Conservation (phyloP, 2,797 vertebrate genomes). For the Hyperoplus immaculatus region DNA sequence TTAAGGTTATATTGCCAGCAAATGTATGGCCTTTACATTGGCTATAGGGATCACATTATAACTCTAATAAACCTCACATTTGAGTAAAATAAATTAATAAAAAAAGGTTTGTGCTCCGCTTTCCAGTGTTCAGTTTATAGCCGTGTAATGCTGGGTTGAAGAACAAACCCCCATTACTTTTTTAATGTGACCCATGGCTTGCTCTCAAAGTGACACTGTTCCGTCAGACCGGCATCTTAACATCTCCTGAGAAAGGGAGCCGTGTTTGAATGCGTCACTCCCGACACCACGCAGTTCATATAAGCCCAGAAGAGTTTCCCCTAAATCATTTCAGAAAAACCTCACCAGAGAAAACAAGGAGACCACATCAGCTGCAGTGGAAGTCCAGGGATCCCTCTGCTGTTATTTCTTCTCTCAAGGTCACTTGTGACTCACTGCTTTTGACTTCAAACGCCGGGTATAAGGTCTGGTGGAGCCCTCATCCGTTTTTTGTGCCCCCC, state of each 20-base stretch:
- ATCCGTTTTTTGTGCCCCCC: constrained; percentile 43
- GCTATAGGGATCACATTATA: not conserved
- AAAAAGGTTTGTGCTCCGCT: not conserved
- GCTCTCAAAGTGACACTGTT: constrained; percentile 31
- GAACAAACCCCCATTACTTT: constrained; percentile 6
- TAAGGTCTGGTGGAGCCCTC: constrained; percentile 57
- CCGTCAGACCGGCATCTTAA: constrained; percentile 35
- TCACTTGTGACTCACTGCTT: constrained; percentile 82
- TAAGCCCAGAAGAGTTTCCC: constrained; percentile 73
- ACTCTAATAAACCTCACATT: not conserved
- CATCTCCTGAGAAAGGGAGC: constrained; percentile 38
- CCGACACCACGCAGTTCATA: constrained; percentile 57
- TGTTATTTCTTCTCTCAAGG: constrained; percentile 80
- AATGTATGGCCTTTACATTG: not conserved
- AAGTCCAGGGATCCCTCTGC: constrained; percentile 78
- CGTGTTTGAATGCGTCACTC: constrained; percentile 60
- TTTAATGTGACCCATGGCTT: constrained; percentile 9
- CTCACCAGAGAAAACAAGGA: constrained; percentile 80
- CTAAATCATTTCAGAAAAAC: constrained; percentile 81
- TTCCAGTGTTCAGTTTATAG: not conserved
- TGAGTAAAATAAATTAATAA: not conserved
- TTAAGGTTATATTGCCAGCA: not conserved
- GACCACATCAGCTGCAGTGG: constrained; percentile 79
- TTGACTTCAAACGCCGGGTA: constrained; percentile 61
- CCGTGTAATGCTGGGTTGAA: not conserved